Base-by-base conservation (phyloP, 2,888 invertebrate species). In the Altica lythri region DNA sequence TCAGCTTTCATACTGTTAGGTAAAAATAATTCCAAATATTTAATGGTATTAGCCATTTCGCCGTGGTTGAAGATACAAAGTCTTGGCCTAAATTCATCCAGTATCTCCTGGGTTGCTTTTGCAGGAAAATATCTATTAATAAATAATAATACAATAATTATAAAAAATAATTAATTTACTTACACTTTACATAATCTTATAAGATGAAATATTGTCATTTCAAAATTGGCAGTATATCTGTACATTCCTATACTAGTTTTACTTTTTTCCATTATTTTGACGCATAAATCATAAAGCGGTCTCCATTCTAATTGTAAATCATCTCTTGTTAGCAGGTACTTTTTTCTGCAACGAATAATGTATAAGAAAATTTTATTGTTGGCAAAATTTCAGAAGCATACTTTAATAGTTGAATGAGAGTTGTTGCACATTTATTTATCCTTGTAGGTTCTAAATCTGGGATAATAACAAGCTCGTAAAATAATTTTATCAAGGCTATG, bases 221-320 rank as follows among this genome's bases (percentile, higher is more conserved):
- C 63, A 50, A 64, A 64, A 13, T 60, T 62, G n/a, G 62, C 45
- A 12, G 53, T 68, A 61, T 72, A 75, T 61, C 78, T 82, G 64
- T 81, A 84, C 80, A 87, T 82, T 63, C 83, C 83, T 48, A 83
- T 75, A 37, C 78, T 78, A 5, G 81, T 78, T 50, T 82, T 73
- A 63, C 76, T 81, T 57, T 79, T 81, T 60, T 82, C 80, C 64
- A 83, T 80, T 56, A 86, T 78, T 63, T 81, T 79, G 61, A 79
- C 77, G 50, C 82, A 81, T 34, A 92, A 73, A 4, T 88, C 82
- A 72, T 89, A 92, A 5, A 96, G 77, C 8, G 94, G 94, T 63
- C 86, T 81, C 96, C 96, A 96, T 45, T 88, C 87, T 56, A 96
- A 78, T 54, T 82, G 81, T 51, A 96, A 72, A 57, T 96, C 95